Evolutionary conservation across 2,888 invertebrate species (phyloP).

Genomic region (Eristalis arbustorum): DNA sequence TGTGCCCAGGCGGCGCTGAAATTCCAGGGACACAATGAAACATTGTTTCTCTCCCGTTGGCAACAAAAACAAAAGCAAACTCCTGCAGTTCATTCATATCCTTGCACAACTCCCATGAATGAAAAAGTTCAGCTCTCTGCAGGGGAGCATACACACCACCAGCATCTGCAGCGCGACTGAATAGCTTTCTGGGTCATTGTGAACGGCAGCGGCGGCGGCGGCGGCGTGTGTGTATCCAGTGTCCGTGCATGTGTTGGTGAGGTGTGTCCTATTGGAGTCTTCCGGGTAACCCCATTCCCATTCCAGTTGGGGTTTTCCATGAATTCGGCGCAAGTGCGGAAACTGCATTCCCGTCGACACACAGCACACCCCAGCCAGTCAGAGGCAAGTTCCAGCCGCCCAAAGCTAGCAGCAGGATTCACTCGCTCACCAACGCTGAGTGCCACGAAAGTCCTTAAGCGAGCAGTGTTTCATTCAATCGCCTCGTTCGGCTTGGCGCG

Average conservation of each 20-base stretch:
- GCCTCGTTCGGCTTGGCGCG: constrained; percentile 23
- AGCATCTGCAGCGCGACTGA: constrained; percentile 15
- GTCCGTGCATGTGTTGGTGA: constrained; percentile 28
- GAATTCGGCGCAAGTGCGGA: constrained; percentile 65
- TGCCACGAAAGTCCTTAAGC: constrained; percentile 49
- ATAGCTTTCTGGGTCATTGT: constrained; percentile 66
- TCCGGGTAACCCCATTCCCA: constrained; percentile 37
- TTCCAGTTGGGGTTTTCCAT: constrained; percentile 4
- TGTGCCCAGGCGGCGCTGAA: constrained; percentile 28
- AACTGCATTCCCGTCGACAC: constrained; percentile 46
- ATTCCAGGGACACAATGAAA: constrained; percentile 17
- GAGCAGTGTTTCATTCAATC: background rate
- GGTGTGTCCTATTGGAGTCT: constrained; percentile 28
- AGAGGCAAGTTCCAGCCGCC: constrained; percentile 55
- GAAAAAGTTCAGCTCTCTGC: constrained; percentile 45
- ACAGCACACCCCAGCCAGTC: constrained; percentile 51
- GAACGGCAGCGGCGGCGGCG: too few relatives aligned
- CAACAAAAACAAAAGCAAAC: background rate
- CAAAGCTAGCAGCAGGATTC: constrained; percentile 38
- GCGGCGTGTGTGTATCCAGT: background rate
- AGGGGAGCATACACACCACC: background rate
- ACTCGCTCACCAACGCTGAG: constrained; percentile 38
- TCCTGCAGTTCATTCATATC: constrained; percentile 58
- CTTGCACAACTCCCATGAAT: constrained; percentile 56
- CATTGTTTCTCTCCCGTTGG: background rate